A percentile compares a stretch with the other conserved stretches of the same genome.
phyloP scores from a whole-genome alignment of 2,113 vertebrate genomes.

The Gnathonemus echidnorhynchus region DNA sequence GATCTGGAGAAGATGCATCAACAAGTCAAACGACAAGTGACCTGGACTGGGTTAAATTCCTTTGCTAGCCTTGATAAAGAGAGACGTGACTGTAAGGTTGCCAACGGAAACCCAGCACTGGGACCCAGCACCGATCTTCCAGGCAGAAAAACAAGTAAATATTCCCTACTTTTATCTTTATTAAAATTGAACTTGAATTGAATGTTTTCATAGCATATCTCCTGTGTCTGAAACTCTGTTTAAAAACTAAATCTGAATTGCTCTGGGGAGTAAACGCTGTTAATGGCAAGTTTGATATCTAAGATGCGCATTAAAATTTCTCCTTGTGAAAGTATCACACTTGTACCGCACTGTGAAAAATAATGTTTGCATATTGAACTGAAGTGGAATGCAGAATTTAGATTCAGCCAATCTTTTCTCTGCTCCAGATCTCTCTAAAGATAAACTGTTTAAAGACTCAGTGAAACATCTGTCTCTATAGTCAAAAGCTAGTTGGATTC shows the following conservation, averaged over 20 bases:
- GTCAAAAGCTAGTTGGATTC: not conserved
- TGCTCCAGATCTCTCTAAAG: not conserved
- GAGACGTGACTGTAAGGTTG: constrained; percentile 36
- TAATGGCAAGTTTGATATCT: not conserved
- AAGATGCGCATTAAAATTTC: not conserved
- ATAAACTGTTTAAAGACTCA: not conserved
- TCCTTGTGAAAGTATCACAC: not conserved
- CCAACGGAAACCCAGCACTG: constrained; percentile 42
- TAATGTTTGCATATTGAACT: not conserved
- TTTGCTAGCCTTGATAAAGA: constrained; percentile 30
- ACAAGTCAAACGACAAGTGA: constrained; percentile 52
- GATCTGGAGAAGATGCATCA: constrained; percentile 52
- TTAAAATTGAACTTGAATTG: not conserved
- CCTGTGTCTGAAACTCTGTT: not conserved
- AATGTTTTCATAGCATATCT: not conserved
- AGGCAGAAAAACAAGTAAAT: constrained; percentile 65
- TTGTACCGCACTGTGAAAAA: not conserved
- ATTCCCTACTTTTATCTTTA: constrained; percentile 23
- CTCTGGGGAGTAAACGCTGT: not conserved
- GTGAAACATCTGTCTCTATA: not conserved
- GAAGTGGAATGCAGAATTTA: not conserved
- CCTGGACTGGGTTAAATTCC: constrained; percentile 36
- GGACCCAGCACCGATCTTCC: constrained; percentile 28
- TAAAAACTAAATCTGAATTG: not conserved
- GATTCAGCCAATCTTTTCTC: not conserved